These are phyloP conservation scores for Drosophila sproati DNA, from an alignment of 1,140 invertebrate species.

Conservation along the genomic window DNA sequence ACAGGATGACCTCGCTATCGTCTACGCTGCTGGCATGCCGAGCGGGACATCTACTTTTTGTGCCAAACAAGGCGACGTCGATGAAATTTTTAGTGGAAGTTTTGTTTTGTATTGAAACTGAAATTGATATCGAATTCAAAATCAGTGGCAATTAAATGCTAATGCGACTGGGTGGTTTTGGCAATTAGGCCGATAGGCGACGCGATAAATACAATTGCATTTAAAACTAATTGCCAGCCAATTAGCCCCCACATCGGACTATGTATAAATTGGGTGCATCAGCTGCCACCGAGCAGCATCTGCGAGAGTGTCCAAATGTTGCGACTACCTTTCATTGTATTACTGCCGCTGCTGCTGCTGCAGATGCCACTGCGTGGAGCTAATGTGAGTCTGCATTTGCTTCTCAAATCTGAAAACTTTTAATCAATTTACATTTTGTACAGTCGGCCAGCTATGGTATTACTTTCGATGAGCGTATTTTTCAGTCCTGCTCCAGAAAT, in stretches of 20 bases:
- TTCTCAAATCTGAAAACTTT: no score
- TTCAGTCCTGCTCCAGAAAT: slow-evolving; percentile 23
- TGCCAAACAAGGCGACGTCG: slow-evolving; percentile 14
- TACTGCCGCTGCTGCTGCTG: not conserved
- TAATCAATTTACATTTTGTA: no score
- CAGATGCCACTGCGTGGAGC: no score
- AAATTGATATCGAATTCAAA: not conserved
- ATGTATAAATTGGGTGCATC: slow-evolving; percentile 35
- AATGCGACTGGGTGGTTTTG: slow-evolving; percentile 41
- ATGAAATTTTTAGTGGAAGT: not conserved
- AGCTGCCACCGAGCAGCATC: slow-evolving; percentile 1
- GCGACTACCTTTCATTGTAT: not conserved
- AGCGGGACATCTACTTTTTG: slow-evolving; percentile 33
- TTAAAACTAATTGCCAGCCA: slow-evolving; percentile 50
- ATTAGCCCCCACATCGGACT: slow-evolving; percentile 20
- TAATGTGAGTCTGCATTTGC: not conserved
- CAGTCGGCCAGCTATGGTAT: slow-evolving; percentile 46
- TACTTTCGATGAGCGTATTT: slow-evolving; percentile 35
- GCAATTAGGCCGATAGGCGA: slow-evolving; percentile 53
- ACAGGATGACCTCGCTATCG: slow-evolving; percentile 35
- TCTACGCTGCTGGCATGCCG: slow-evolving; percentile 41
- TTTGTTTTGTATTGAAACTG: not conserved
- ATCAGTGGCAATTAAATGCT: slow-evolving; percentile 49
- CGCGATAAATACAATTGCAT: slow-evolving; percentile 16
- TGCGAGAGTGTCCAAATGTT: slow-evolving; percentile 10